Percentiles rank a stretch among this genome's conserved stretches.
phyloP scores from a whole-genome alignment of 1,140 invertebrate species.

The Pseudobourletiella spinata region DNA sequence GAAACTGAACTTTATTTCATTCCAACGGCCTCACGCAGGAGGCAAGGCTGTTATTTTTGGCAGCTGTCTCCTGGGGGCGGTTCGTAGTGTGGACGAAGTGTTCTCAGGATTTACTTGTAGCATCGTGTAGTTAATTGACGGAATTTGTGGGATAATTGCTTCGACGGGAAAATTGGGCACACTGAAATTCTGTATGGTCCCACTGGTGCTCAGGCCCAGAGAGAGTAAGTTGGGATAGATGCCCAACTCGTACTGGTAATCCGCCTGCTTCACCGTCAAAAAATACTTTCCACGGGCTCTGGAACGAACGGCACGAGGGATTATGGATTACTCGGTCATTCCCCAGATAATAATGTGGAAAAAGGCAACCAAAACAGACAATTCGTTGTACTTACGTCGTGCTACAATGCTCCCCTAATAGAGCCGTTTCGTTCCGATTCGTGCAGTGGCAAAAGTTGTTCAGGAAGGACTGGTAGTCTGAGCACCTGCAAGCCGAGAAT shows the following conservation, averaged over 20 bases:
- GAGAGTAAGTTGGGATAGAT: neutral
- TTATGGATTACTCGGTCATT: too few relatives aligned
- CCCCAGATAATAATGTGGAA: too few relatives aligned
- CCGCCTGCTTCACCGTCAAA: neutral
- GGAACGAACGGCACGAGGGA: too few relatives aligned
- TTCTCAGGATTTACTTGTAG: too few relatives aligned
- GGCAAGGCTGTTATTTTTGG: too few relatives aligned
- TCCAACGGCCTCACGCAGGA: too few relatives aligned
- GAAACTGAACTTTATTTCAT: too few relatives aligned
- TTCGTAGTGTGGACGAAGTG: too few relatives aligned
- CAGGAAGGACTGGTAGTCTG: neutral
- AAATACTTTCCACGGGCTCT: neutral
- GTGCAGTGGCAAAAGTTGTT: neutral
- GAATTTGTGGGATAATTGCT: neutral
- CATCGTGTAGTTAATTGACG: neutral
- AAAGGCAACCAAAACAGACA: too few relatives aligned
- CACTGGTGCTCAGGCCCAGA: neutral
- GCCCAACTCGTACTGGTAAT: neutral
- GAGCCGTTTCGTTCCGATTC: neutral
- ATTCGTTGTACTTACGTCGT: neutral
- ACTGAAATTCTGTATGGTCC: neutral
- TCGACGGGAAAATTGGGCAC: neutral
- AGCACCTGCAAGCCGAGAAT: neutral
- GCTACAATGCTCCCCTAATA: neutral
- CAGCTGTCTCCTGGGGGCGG: too few relatives aligned